Evolutionary conservation across 2,888 invertebrate genomes (phyloP).

Genomic region (Sialis fuliginosa): DNA sequence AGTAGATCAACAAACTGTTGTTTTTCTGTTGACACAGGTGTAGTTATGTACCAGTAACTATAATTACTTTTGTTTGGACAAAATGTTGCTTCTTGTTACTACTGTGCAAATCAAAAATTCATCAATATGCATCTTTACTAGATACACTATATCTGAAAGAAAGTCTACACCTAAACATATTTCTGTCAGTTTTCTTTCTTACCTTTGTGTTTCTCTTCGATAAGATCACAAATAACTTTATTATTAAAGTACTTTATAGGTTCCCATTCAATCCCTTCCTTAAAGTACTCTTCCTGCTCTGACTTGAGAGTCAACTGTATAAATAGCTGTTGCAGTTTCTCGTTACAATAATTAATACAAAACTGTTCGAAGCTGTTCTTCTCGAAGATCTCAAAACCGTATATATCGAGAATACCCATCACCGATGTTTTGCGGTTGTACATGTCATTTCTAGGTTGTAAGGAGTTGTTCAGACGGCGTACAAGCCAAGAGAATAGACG

Average conservation of each 20-base stretch:
- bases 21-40: no score
- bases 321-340: slow-evolving; percentile 86
- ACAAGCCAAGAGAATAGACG: slow-evolving; percentile 85
- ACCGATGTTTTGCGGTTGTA: slow-evolving; percentile 39
- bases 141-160: background rate
- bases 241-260: slow-evolving; percentile 82
- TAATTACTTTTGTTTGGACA: no score
- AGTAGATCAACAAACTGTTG: no score
- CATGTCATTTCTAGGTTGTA: slow-evolving; percentile 36
- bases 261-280: slow-evolving; percentile 85
- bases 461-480: slow-evolving; percentile 54
- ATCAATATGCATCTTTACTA: background rate
- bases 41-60: no score
- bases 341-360: slow-evolving; percentile 92
- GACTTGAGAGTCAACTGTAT: slow-evolving; percentile 80
- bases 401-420: slow-evolving; percentile 84
- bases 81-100: no score
- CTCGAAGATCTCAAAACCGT: slow-evolving; percentile 87
- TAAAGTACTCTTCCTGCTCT: slow-evolving; percentile 82
- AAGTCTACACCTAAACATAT: background rate
- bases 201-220: slow-evolving; percentile 79
- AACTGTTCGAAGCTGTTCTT: slow-evolving; percentile 82
- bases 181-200: background rate
- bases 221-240: slow-evolving; percentile 81
- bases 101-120: no score